These are phyloP conservation scores for Caerostris extrusa DNA, from an alignment of 1,140 invertebrate genomes.

Conservation along the genomic window DNA sequence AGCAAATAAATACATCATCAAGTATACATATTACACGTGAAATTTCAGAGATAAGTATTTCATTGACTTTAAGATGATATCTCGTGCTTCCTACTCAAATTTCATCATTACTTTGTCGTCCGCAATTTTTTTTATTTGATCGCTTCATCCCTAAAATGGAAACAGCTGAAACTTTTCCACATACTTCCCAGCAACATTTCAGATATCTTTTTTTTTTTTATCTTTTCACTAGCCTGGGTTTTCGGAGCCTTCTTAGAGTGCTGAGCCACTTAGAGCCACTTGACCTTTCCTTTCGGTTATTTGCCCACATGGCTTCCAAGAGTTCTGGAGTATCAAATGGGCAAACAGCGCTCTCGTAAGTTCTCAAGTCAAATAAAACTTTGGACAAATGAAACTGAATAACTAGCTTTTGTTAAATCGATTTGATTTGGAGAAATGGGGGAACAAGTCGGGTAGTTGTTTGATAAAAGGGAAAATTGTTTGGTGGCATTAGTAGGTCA, in stretches of 20 bases:
- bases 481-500: too few species aligned
- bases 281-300: neutral
- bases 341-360: neutral
- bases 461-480: too few species aligned
- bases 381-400: slow-evolving; percentile 13
- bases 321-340: neutral
- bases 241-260: neutral
- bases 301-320: neutral
- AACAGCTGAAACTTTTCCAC: neutral
- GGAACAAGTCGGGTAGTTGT: too few species aligned
- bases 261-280: neutral
- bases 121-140: neutral
- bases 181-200: neutral
- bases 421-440: too few species aligned
- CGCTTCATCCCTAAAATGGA: neutral
- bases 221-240: neutral
- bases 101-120: too few species aligned
- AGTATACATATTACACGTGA: too few species aligned
- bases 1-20: too few species aligned
- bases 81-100: too few species aligned
- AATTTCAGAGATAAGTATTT: too few species aligned
- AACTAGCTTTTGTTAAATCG: neutral
- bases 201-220: neutral
- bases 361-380: slow-evolving; percentile 2
- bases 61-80: too few species aligned